Base-by-base conservation (phyloP, 2,888 invertebrate species). In the Nipponacmea schrenckii region DNA sequence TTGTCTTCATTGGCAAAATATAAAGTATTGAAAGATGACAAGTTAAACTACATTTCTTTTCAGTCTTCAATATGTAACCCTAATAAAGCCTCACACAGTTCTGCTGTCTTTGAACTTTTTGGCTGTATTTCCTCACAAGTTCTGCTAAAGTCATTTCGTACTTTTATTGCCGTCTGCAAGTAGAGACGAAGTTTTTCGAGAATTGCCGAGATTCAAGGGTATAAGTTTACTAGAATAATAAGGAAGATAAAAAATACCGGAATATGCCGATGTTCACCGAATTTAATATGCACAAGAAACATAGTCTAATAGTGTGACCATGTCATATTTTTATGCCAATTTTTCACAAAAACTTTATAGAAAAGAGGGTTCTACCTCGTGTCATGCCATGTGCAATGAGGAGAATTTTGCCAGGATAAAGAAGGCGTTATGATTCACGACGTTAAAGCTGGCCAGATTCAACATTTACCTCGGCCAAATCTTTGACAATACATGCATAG, bases 101-200 rank as follows among this genome's bases (percentile, higher is more conserved):
- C 24, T 56, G 56, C 56, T 20, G 56, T 56, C 20, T 56, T 56
- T 56, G 56, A 56, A 56, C 56, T 56, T 56, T 56, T 56, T 56
- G 56, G 56, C 56, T 56, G 56, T 56, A 56, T 56, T 56, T 56
- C 56, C 56, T 56, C 56, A 24, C 56, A 24, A 4, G 20, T 20
- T 56, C 56, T 56, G 56, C 56, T 56, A 56, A 56, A 56, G 24
- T 24, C 10, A 56, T 56, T 56, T 56, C 56, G 20, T 20, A 20
- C 56, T 56, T 56, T 56, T 56, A 56, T 56, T 56, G 56, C 56
- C 56, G 56, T 56, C 56, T 56, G 56, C 56, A 56, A 56, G 20
- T 20, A 10, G 20, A 56, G 56, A 24, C 56, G 56, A 56, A 24
- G 56, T 56, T 56, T 56, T 56, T 56, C 56, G 56, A 56, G 56